Evolutionary conservation across 2,113 vertebrate species (phyloP), one percentile per base, ranked within the genome.

Genomic region (Acrocephalus arundinaceus): DNA sequence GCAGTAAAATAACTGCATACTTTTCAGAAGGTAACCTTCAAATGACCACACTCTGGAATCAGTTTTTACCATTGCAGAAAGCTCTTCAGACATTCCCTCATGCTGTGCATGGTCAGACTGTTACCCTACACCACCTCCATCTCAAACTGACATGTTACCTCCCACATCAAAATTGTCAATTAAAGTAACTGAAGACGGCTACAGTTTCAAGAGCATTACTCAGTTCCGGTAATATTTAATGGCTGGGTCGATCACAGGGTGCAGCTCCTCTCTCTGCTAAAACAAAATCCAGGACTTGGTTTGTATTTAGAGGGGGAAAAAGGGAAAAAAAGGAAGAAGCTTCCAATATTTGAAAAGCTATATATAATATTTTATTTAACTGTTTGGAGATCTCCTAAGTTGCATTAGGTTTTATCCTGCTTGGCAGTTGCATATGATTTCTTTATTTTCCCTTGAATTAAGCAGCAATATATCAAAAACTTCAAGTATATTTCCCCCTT

Each of bases 401-500:
- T 77, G 61, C 93, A 62, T 27, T 35, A 71, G 71, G 62, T 89
- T 87, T 85, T 63, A 91, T 74, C 30, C 87, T 85, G 18, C 46
- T 57, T 85, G 66, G 75, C 65, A 86, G 46, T 81, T 92, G 81
- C 52, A 46, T 24, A 75, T 0, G 1, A 91, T 84, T 79, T 76
- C 78, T 67, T 93, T 81, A n/a, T 88, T 95, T 93, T 65, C 45
- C 51, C 54, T 76, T 90, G 49, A 73, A 70, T 89, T 86, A 92
- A 78, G 49, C 37, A 89, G 49, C 41, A 85, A 92, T 83, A 68
- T 31, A 89, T 87, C 51, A 89, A 76, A 94, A 92, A 28, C 25
- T 58, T 87, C 17, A 84, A 71, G 31, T 39, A 1, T 9, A 62
- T 39, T 81, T 57, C 37, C 43, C 19, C 13, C 7, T 83, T 80